phyloP scores from a whole-genome alignment of 2,797 vertebrate species.

The Cyprinella venusta region DNA sequence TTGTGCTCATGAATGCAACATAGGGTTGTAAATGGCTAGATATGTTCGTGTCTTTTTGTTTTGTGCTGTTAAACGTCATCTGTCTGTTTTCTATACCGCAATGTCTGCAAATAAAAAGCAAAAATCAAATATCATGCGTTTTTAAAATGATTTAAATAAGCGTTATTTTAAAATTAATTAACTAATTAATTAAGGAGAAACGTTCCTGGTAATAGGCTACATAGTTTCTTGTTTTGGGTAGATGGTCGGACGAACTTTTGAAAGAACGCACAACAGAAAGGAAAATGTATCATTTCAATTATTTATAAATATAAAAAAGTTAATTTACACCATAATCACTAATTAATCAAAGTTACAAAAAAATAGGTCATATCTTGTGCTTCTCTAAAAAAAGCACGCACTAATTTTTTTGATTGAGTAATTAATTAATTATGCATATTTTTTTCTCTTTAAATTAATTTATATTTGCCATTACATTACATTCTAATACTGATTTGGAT shows the following conservation, averaged over 20 bases:
- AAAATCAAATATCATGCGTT: not conserved
- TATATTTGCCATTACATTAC: not conserved
- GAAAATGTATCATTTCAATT: not conserved
- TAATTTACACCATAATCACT: not conserved
- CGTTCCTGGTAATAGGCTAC: not conserved
- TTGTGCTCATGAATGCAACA: constrained; percentile 2
- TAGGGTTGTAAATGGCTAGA: not conserved
- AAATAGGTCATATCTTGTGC: too few relatives aligned
- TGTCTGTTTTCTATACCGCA: constrained; percentile 43
- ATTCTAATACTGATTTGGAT: not conserved
- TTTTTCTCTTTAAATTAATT: not conserved
- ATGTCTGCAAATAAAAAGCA: not conserved
- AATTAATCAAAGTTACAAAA: not conserved
- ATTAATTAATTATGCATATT: constrained; percentile 57
- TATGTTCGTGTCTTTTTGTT: not conserved
- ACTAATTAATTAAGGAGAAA: constrained; percentile 21
- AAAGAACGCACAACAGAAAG: not conserved
- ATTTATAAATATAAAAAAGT: not conserved
- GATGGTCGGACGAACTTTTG: not conserved
- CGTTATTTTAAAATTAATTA: not conserved
- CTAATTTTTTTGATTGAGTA: not conserved
- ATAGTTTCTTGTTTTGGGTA: not conserved
- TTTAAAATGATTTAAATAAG: not conserved
- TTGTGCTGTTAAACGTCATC: constrained; percentile 31
- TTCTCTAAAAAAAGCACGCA: constrained; percentile 24